Percentiles rank a stretch among this genome's conserved stretches.
Evolutionary conservation across 2,113 vertebrate species (phyloP).

Genomic region (Typhlomys cinereus): DNA sequence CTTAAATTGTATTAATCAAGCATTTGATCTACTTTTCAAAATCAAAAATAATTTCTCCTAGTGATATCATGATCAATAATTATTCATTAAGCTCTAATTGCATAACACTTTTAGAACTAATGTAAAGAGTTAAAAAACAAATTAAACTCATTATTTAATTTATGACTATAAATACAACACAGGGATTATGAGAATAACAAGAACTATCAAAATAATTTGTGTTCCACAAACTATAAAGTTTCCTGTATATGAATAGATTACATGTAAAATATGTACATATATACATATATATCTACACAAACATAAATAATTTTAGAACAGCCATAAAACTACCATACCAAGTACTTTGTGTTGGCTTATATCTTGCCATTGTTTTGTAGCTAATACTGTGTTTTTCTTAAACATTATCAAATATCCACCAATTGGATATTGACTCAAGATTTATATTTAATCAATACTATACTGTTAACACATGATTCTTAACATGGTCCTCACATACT

Average conservation of each 20-base stretch:
- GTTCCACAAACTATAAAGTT: not conserved
- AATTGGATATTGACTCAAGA: not conserved
- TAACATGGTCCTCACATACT: too few species aligned
- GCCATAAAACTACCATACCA: not conserved
- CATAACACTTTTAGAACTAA: not conserved
- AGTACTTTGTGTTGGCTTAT: not conserved
- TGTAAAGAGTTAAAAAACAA: not conserved
- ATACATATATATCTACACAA: too few species aligned
- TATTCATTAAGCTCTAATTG: not conserved
- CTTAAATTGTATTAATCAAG: not conserved
- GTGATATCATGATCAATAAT: not conserved
- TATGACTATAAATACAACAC: not conserved
- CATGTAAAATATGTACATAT: not conserved
- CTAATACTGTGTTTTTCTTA: not conserved
- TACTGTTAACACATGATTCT: too few species aligned
- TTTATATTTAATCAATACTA: too few species aligned
- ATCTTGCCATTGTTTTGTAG: not conserved
- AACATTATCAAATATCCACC: not conserved
- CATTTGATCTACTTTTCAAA: not conserved
- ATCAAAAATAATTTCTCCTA: constrained; percentile 13
- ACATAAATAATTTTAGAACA: not conserved
- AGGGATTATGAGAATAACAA: not conserved
- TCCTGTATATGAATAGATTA: not conserved
- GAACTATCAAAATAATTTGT: not conserved
- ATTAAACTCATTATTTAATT: not conserved